Evolutionary conservation across 2,888 invertebrate species (phyloP), one percentile per base, ranked within the genome.

Genomic region (Linyphia triangularis): DNA sequence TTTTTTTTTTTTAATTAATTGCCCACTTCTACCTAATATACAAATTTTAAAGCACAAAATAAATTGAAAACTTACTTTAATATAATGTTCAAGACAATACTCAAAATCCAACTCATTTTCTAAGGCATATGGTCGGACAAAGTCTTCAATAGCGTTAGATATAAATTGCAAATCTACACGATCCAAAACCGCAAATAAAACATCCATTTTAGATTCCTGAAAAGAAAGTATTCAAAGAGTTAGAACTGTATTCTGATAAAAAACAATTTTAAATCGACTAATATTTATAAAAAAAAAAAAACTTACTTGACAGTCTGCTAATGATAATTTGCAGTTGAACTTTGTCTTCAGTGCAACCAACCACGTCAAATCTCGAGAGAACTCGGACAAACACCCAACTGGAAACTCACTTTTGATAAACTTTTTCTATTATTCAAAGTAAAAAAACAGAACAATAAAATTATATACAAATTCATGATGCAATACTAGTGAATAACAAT

Each of bases 31-130:
- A n/a, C n/a, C n/a, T n/a, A n/a, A n/a, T n/a, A n/a, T n/a, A n/a
- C n/a, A n/a, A n/a, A n/a, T n/a, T n/a, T n/a, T n/a, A n/a, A n/a
- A n/a, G n/a, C n/a, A n/a, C n/a, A n/a, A 30, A 4, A 63, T 1
- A 4, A 28, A 9, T 40, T 40, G n/a, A 19, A 40, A 19, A n/a
- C 9, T 61, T 85, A 85, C 85, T 70, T 70, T 63, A 3, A 85
- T 28, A 51, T 78, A 85, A n/a, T 37, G 33, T 30, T 85, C 78
- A 2, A 85, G 33, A 26, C 85, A 85, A 9, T 33, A 10, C 61
- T 85, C 85, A 13, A 85, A 43, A 78, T 85, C 85, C n/a, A 85
- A 51, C 0, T 59, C 59, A 43, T 63, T 61, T 33, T 85, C 85
- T 30, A 85, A 24, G 22, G 78, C 67, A 59, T 28, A 85, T 22